Base-by-base conservation (phyloP, 2,888 invertebrate species). In the Epirrita christyi region DNA sequence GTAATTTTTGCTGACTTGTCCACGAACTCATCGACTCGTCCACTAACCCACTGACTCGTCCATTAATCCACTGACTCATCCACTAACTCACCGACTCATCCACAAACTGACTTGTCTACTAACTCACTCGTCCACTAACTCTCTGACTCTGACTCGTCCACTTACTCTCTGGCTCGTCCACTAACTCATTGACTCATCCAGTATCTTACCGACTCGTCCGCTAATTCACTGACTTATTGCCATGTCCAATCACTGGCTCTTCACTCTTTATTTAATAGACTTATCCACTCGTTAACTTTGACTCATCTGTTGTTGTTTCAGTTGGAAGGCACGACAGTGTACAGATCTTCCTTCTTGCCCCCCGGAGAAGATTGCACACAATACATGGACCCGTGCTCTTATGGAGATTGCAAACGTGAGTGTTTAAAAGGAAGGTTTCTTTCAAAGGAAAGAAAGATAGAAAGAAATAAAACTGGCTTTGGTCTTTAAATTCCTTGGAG, bases 271-370 rank as follows among this genome's bases (percentile, higher is more conserved):
- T n/a, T n/a, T n/a, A n/a, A n/a, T n/a, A n/a, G n/a, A n/a, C 6
- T 6, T 11, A 40, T 15, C 15, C 2, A 11, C 11, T 8, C 9
- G n/a, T 6, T 6, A n/a, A 11, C 21, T 21, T 21, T n/a, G 2
- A 21, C 21, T 21, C 21, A 21, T 42, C 11, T 9, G 9, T 37
- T 38, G n/a, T n/a, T 0, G 36, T 69, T 66, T 2, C 71, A 92
- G 92, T 68, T 92, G 83, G 93, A 95, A 58, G 92, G 92, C 57
- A 92, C 93, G 9, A 95, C 95, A 0, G 84, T 94, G 0, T 94
- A 95, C 70, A 89, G 89, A 41, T 86, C 94, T 43, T 94, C 94
- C 66, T 95, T 93, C 82, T 78, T 92, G 64, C 93, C 94, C 0
- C 94, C 94, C 0, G 94, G 94, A 1, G 92, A 91, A 49, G 92